A percentile compares a stretch with the other conserved stretches of the same genome.
These are phyloP conservation scores for Trisateles emortualis DNA, from an alignment of 2,888 invertebrate genomes.

Conservation along the genomic window DNA sequence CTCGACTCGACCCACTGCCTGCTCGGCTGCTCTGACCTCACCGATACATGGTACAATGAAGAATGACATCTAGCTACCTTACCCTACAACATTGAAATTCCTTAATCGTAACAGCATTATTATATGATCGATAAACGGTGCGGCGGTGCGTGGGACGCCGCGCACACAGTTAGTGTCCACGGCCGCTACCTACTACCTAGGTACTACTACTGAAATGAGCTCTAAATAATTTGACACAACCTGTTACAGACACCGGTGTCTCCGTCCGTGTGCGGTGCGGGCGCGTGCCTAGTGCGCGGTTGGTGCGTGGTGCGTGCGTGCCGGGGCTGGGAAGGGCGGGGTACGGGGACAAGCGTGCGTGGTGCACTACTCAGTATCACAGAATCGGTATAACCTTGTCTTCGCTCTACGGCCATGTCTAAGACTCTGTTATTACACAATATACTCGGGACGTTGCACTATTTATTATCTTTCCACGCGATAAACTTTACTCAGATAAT, in stretches of 20 bases:
- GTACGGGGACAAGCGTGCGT: conserved; percentile 19
- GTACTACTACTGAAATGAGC: conserved; percentile 37
- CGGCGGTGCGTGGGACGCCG: conserved; percentile 34
- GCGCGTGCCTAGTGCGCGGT: conserved; percentile 8
- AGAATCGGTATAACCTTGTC: conserved; percentile 33
- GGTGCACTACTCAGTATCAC: conserved; percentile 38
- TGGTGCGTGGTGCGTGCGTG: not conserved
- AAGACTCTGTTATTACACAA: conserved; percentile 33
- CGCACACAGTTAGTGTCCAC: conserved; percentile 14
- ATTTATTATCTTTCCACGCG: conserved; percentile 78
- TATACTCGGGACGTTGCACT: conserved; percentile 61
- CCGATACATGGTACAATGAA: conserved; percentile 51
- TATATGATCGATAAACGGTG: conserved; percentile 43
- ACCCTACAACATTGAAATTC: conserved; percentile 73
- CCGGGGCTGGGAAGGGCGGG: conserved; percentile 19
- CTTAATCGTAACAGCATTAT: conserved; percentile 65
- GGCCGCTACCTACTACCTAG: conserved; percentile 24
- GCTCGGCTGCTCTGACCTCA: conserved; percentile 38
- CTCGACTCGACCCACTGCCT: conserved; percentile 41
- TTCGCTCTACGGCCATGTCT: conserved; percentile 19
- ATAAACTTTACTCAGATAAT: conserved; percentile 64
- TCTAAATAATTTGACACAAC: conserved; percentile 55
- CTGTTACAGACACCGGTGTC: conserved; percentile 44
- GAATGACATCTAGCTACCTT: conserved; percentile 76
- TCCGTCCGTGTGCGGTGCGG: conserved; percentile 29